Percentiles rank a stretch among this genome's conserved stretches.
Conservation (phyloP, 2,888 invertebrate species). For the Invenusta paracnida region DNA sequence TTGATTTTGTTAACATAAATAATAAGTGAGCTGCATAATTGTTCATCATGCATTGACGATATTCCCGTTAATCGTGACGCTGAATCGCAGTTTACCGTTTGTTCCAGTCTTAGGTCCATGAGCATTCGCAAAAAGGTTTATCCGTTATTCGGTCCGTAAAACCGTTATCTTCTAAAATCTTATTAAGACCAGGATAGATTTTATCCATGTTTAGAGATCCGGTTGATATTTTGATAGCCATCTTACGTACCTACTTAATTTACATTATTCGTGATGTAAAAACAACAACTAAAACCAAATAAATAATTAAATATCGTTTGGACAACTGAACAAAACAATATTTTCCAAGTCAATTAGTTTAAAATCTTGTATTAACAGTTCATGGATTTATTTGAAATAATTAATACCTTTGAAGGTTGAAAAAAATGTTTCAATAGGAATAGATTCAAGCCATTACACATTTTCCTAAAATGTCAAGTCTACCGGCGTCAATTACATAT, state of each 20-base stretch:
- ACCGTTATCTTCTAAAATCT: neutral
- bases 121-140: neutral
- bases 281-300: neutral
- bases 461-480: neutral
- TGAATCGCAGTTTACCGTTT: neutral
- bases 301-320: neutral
- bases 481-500: neutral
- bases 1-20: neutral
- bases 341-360: neutral
- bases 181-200: neutral
- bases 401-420: neutral
- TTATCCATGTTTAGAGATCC: neutral
- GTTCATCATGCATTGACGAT: neutral
- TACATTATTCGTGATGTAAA: neutral
- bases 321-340: neutral
- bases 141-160: neutral
- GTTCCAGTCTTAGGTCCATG: neutral
- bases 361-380: neutral
- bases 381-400: neutral
- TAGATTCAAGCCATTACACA: neutral
- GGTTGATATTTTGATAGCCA: neutral
- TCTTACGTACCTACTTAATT: neutral
- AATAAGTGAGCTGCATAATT: neutral
- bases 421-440: neutral
- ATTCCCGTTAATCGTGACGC: neutral